A percentile compares a stretch with the other conserved stretches of the same genome.
Conservation (phyloP, 2,888 invertebrate genomes). For the Priapulus caudatus region DNA sequence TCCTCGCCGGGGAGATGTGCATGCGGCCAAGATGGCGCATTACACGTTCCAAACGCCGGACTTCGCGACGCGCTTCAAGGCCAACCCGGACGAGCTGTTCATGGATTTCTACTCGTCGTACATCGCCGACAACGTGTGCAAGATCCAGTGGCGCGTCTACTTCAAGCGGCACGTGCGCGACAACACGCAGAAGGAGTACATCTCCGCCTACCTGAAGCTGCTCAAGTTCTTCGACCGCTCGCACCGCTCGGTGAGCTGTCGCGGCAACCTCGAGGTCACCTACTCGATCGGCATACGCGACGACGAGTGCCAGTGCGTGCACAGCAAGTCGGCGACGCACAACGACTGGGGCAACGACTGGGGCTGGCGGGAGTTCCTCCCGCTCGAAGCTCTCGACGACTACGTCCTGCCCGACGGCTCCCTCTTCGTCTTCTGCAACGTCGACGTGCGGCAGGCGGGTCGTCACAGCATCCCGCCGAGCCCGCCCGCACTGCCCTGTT, state of each 20-base stretch:
- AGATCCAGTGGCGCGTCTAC: not conserved
- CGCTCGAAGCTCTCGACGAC: not conserved
- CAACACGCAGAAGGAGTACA: constrained; percentile 3
- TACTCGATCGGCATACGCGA: not conserved
- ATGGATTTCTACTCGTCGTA: not conserved
- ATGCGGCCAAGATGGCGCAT: not conserved
- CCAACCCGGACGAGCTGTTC: not conserved
- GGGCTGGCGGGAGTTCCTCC: not conserved
- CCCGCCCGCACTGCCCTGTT: constrained; percentile 1
- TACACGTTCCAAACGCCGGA: constrained; percentile 1
- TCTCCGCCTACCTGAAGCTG: constrained; percentile 3
- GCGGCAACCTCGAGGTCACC: not conserved
- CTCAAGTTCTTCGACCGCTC: not conserved
- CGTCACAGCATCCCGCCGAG: not conserved
- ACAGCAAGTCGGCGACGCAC: constrained; percentile 1
- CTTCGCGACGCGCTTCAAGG: not conserved
- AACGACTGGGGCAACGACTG: constrained; percentile 3
- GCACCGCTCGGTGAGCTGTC: not conserved
- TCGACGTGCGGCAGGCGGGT: not conserved
- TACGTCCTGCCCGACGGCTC: constrained; percentile 1
- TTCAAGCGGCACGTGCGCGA: not conserved
- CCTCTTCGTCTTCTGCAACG: not conserved
- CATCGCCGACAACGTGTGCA: not conserved
- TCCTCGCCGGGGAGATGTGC: no score
- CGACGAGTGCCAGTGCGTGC: not conserved